Base-by-base conservation (phyloP, 1,140 invertebrate genomes). In the Aphelenchoides avenae region DNA sequence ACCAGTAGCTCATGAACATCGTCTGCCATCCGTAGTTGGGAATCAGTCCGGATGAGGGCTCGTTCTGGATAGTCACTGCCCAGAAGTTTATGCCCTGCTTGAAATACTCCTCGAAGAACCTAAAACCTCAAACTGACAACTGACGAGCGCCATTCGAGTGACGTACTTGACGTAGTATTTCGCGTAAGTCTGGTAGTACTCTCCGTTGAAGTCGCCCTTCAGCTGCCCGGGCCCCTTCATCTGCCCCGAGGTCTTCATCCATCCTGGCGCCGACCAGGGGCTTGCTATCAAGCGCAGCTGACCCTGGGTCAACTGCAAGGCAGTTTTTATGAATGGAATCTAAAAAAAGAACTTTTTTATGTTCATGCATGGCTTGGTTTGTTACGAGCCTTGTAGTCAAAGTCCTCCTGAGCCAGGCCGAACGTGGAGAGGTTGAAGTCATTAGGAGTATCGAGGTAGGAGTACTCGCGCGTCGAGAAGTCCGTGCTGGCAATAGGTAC, bases 181-280 rank as follows among this genome's bases (percentile, higher is more conserved):
- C 0, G 87, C 87, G 80, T 84, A 91, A 0, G 83, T 76, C 74
- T 88, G 84, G 70, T 87, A 90, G 73, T 86, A 88, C 46, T 85
- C 53, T n/a, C 79, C 80, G 27, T 78, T 79, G 22, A 78, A 69
- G 46, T 73, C 78, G 1, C 78, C 75, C 57, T 84, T 83, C 1
- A 93, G 72, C 20, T 64, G 63, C 2, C 84, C 84, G 24, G 75
- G 68, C 13, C 83, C 82, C 50, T 76, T 79, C 59, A 65, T 59
- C 41, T 76, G 78, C 20, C 85, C 79, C 64, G 87, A 88, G 0
- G 84, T 86, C 79, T 94, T 95, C 90, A 94, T 94, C 90, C 89
- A 95, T 3, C 80, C 77, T 0, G 91, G 91, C 0, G 90, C 83
- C 50, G 85, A 86, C 90, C 91, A 94, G 0, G 87, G 83, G 7